phyloP scores from a whole-genome alignment of 2,797 vertebrate genomes.

The Mus caroli region DNA sequence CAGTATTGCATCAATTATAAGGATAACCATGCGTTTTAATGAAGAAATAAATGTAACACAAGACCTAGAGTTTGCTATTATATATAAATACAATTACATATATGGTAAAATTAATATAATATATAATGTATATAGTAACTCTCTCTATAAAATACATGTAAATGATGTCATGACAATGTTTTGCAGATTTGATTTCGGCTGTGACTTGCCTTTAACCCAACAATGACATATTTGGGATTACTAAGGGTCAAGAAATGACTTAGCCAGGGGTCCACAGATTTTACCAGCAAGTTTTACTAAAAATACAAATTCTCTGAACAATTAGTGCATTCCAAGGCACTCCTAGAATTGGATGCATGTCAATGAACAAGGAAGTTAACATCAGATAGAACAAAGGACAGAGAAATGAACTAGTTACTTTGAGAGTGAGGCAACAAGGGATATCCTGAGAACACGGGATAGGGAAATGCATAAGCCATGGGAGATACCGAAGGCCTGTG shows the following conservation, averaged over 20 bases:
- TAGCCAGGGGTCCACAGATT: not conserved
- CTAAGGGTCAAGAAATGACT: not conserved
- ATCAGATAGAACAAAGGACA: not conserved
- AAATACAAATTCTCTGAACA: not conserved
- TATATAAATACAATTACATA: not conserved
- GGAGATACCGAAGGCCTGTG: conserved; percentile 8
- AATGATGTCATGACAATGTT: not conserved
- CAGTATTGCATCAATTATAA: not conserved
- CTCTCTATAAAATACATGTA: not conserved
- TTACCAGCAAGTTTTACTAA: not conserved
- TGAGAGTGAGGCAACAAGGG: not conserved
- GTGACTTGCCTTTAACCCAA: not conserved
- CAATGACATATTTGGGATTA: not conserved
- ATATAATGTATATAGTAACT: not conserved
- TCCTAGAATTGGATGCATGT: not conserved
- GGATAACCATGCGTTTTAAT: conserved; percentile 31
- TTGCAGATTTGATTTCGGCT: not conserved
- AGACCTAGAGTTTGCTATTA: not conserved
- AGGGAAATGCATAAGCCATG: not conserved
- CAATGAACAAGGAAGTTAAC: not conserved
- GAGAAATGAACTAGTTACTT: not conserved
- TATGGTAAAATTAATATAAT: not conserved
- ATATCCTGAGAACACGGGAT: not conserved
- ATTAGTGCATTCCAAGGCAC: not conserved
- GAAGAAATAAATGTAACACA: conserved; percentile 20